A percentile compares a stretch with the other conserved stretches of the same genome.
These are phyloP conservation scores for Anagrus nilaparvatae DNA, from an alignment of 1,140 invertebrate genomes.

Conservation along the genomic window DNA sequence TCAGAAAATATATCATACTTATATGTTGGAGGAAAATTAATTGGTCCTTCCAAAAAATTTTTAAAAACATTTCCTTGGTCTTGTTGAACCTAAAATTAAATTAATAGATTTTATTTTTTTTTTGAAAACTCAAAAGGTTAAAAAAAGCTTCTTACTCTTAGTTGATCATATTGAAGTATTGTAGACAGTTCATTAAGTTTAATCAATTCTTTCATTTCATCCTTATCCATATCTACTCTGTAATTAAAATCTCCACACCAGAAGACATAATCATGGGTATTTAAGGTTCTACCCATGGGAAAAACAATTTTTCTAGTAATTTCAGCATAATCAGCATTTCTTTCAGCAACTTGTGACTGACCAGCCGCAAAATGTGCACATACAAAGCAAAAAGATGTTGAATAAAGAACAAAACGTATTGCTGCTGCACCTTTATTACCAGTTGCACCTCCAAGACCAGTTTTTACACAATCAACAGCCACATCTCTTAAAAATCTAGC, in stretches of 20 bases:
- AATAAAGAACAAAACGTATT: constrained; percentile 83
- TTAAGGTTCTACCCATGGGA: constrained; percentile 83
- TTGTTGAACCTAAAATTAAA: constrained; percentile 66
- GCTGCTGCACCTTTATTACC: constrained; percentile 96
- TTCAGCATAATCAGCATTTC: constrained; percentile 94
- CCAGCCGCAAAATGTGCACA: constrained; percentile 99
- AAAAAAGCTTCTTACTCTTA: constrained; percentile 45
- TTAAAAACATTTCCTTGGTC: constrained; percentile 81
- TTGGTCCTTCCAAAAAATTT: constrained; percentile 86
- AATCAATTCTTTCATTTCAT: constrained; percentile 83
- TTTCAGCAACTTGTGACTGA: constrained; percentile 87
- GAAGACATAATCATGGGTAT: constrained; percentile 96
- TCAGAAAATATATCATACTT: constrained; percentile 99
- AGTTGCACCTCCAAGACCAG: constrained; percentile 89
- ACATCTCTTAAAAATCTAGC: constrained; percentile 85
- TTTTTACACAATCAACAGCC: constrained; percentile 92
- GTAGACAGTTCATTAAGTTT: constrained; percentile 65
- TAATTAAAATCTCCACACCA: constrained; percentile 99
- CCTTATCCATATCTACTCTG: constrained; percentile 89
- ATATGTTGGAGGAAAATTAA: constrained; percentile 93
- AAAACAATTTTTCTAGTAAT: constrained; percentile 89
- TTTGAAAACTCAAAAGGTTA: no score
- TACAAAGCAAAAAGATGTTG: constrained; percentile 92
- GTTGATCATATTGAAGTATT: constrained; percentile 81
- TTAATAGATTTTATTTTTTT: no score